Base-by-base conservation (phyloP, 1,140 invertebrate genomes). In the Calephelis virginiensis region DNA sequence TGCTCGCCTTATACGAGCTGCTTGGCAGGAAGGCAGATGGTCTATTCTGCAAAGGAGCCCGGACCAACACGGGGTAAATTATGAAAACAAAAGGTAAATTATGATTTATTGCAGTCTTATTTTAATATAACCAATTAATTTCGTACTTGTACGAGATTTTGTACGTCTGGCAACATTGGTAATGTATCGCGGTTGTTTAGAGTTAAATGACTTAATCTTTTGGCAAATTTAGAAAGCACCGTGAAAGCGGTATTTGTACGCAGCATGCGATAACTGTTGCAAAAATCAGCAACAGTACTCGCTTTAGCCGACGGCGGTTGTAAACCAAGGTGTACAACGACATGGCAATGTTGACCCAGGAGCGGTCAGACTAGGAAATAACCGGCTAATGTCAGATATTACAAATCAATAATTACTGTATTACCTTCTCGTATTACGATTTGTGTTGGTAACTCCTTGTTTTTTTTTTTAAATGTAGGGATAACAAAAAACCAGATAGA, bases 211-310 rank as follows among this genome's bases (percentile, higher is more conserved):
- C 53, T 74, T 87, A 83, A 87, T 85, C 80, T 85, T 80, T 82
- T 74, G 72, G 75, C 61, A 79, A 77, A 87, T 85, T 86, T 86
- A 85, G 85, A 86, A 85, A 85, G 82, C 77, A 73, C 71, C 68
- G 78, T 77, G 83, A 88, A 88, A 88, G 83, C 74, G 68, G 82
- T 67, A 66, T 49, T 69, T 67, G 76, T 71, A 78, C 75, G 72
- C 75, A 84, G 78, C 76, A 70, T 80, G 74, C 76, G 81, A 86
- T 83, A 85, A 81, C 77, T 83, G 77, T 82, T 76, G 81, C 79
- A 82, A 85, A 85, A 85, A 84, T 85, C 72, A 71, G 73, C 77
- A 71, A 87, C 83, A 83, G 82, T 86, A 74, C 77, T 69, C 78
- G 71, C 67, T 67, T 61, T 69, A 67, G 71, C 71, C 67, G 47